Evolutionary conservation across 2,888 invertebrate genomes (phyloP).

Genomic region (Pachydiplax longipennis): DNA sequence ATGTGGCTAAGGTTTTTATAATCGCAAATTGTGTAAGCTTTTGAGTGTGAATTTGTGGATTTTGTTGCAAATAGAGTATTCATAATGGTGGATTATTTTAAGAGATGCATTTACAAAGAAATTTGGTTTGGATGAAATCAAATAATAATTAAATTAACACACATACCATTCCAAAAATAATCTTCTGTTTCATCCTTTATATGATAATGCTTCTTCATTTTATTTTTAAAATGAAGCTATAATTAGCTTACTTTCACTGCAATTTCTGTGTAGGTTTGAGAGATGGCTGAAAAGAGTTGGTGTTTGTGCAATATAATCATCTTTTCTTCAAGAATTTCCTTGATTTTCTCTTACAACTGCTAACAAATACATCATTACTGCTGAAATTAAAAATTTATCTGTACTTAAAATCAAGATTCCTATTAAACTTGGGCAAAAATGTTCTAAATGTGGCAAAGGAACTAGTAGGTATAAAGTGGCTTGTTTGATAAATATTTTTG

Average conservation of each 20-base stretch:
- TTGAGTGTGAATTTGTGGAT: neutral
- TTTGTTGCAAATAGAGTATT: neutral
- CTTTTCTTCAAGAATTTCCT: neutral
- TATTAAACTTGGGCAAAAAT: neutral
- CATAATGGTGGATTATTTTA: neutral
- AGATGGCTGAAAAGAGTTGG: neutral
- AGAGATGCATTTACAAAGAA: neutral
- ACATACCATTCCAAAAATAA: neutral
- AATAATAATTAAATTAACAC: neutral
- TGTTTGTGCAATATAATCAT: constrained; percentile 42
- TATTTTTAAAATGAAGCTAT: neutral
- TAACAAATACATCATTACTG: neutral
- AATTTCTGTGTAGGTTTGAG: constrained; percentile 14
- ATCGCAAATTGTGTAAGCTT: constrained; percentile 1
- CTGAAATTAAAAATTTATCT: neutral
- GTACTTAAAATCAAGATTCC: constrained; percentile 17
- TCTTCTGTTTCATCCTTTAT: neutral
- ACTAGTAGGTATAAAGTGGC: neutral
- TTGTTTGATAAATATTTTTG: neutral
- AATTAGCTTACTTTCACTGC: neutral
- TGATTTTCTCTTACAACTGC: neutral
- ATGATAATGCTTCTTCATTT: neutral
- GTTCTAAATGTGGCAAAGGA: neutral
- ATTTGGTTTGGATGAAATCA: neutral
- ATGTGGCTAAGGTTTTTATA: constrained; percentile 7